Evolutionary conservation across 2,113 vertebrate species (phyloP).

Genomic region (Scartelaos histophorus): DNA sequence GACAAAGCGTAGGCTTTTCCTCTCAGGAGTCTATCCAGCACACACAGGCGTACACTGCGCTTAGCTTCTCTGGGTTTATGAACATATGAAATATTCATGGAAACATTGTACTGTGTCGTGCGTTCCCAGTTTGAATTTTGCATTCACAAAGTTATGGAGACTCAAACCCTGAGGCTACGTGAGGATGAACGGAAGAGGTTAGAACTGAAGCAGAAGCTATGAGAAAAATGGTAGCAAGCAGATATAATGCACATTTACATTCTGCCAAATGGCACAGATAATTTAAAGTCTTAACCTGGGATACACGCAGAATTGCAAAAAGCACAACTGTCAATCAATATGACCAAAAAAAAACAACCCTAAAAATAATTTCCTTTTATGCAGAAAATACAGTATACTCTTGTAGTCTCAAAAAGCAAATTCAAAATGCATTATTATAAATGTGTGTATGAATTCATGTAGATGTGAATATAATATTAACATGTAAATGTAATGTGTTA

Average conservation of each 20-base stretch:
- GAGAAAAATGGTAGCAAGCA: slow-evolving; percentile 8
- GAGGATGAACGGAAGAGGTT: slow-evolving; percentile 33
- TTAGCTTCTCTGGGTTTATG: slow-evolving; percentile 52
- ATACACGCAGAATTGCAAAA: neutral
- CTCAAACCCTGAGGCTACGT: slow-evolving; percentile 47
- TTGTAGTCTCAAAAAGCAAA: too few relatives aligned
- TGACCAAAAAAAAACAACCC: neutral
- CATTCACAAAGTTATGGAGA: slow-evolving; percentile 53
- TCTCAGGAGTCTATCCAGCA: slow-evolving; percentile 53
- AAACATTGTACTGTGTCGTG: slow-evolving; percentile 50
- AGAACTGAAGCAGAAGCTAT: slow-evolving; percentile 31
- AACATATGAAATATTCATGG: slow-evolving; percentile 74
- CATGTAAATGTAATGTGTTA: too few relatives aligned
- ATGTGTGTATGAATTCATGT: too few relatives aligned
- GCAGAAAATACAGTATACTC: too few relatives aligned
- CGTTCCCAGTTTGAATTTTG: slow-evolving; percentile 71
- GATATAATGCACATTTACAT: neutral
- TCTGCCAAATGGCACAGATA: neutral
- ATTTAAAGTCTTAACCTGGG: neutral
- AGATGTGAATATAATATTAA: too few relatives aligned
- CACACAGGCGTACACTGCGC: slow-evolving; percentile 42
- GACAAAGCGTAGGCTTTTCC: slow-evolving; percentile 51
- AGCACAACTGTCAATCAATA: neutral
- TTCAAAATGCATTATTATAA: too few relatives aligned
- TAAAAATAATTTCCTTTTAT: too few relatives aligned